Evolutionary conservation across 2,797 vertebrate genomes (phyloP), one percentile per base, ranked within the genome.

Genomic region (Valencia hispanica): DNA sequence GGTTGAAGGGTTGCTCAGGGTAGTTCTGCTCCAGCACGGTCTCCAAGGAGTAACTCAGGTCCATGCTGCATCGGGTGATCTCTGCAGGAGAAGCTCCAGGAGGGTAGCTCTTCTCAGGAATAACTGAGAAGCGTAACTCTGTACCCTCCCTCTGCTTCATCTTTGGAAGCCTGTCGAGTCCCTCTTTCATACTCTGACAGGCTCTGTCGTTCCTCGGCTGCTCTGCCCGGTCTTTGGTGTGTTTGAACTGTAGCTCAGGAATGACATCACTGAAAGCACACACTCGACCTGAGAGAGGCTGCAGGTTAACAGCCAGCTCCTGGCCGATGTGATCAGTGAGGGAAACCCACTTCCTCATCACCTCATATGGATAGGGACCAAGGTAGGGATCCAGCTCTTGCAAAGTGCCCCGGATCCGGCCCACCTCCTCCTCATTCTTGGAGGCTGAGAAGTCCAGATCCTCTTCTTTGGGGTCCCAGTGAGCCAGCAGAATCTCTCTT

Each of bases 341-440:
- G 10, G 98, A 98, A n/a, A 99, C 96, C 98, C 98, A 99, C 74
- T 96, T 97, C 79, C 96, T 96, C 84, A 99, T 94, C 1, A 94
- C 95, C 76, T 95, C 94, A 48, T 97, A 99, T 0, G 98, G 97
- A 73, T 99, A 99, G 0, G 98, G 97, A 27, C 97, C 98, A 18
- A 99, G 91, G 84, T 95, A 96, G 7, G 87, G 91, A 84, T 99
- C 98, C 83, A 99, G 89, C 32, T 98, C 97, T 36, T 51, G 91
- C 48, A 99, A 91, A 57, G 82, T 94, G 0, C 87, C 95, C 68
- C 94, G 84, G 69, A 97, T 90, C 8, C 94, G 94, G 34, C 93
- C 95, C 15, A 95, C 92, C 84, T 97, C 96, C 48, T 95, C 96
- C 17, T 95, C 87, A 1, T 94, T 91, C 51, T 94, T 88, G 32